A percentile compares a stretch with the other conserved stretches of the same genome.
Conservation (phyloP, 2,797 vertebrate species). For the Poeciliopsis presidionis region DNA sequence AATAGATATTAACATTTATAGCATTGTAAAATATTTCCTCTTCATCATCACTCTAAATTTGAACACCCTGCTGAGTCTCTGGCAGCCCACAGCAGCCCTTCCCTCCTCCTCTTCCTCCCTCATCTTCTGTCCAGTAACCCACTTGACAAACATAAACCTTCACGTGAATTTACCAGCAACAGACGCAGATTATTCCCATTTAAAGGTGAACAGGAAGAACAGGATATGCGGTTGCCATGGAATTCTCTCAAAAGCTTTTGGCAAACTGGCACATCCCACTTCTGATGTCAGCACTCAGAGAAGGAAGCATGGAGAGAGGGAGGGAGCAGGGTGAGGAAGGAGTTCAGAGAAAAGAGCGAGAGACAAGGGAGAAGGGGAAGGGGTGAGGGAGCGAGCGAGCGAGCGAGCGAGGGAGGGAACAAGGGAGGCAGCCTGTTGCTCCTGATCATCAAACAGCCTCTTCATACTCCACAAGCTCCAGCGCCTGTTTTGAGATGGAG, state of each 20-base stretch:
- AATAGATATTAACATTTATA: not conserved
- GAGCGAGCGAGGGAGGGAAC: constrained; percentile 15
- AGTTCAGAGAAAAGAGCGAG: constrained; percentile 38
- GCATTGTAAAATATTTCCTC: constrained; percentile 32
- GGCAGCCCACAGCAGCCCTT: constrained; percentile 20
- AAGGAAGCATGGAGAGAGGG: constrained; percentile 8
- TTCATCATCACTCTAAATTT: constrained; percentile 56
- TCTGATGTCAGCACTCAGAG: constrained; percentile 80
- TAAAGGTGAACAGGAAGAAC: constrained; percentile 51
- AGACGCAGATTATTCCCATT: constrained; percentile 66
- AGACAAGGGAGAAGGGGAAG: constrained; percentile 30
- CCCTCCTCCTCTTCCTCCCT: not conserved
- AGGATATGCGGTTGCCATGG: constrained; percentile 82
- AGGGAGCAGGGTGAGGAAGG: constrained; percentile 8
- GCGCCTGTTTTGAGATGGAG: constrained; percentile 56
- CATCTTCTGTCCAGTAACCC: constrained; percentile 34
- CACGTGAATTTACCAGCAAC: constrained; percentile 55
- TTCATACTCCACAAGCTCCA: constrained; percentile 54
- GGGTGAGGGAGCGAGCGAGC: constrained; percentile 12
- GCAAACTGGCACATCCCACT: constrained; percentile 79
- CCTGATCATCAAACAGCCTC: constrained; percentile 72
- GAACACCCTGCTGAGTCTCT: constrained; percentile 57
- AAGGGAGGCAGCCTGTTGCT: constrained; percentile 82
- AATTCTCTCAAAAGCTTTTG: constrained; percentile 81
- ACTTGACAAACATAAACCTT: constrained; percentile 52